Base-by-base conservation (phyloP, 92 coral and sea anemone species). In the Epizoanthus stellaris region DNA sequence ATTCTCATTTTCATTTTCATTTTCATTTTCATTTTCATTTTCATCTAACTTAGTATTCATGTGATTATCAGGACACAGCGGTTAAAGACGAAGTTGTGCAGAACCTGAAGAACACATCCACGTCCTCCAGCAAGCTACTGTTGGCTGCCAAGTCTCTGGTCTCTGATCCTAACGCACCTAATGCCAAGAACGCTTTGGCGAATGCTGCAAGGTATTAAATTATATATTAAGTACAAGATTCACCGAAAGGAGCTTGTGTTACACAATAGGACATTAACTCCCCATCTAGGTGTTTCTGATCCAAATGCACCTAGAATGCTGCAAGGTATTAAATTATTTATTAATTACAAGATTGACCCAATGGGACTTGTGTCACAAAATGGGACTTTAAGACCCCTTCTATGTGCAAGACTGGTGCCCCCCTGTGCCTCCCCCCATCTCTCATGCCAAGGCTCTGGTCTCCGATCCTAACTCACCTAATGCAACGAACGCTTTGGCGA, bases 291-390 rank as follows among this genome's bases (percentile, higher is more conserved):
- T 42, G 19, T 23, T 23, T 92, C 99, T 6, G 99, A 97, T 88
- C 99, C 99, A 5, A 97, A 95, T 70, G 99, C 99, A 63, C 99
- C 99, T 4, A 97, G 15, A 95, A 92, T 76, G 99, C 99, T n/a
- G 99, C 99, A 34, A 87, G 99, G 99, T 97, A 68, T 23, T 11
- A 70, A n/a, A 17, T 61, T 0, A 61, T 6, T 11, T n/a, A 10
- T 25, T 2, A 30, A 30, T 30, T 30, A 1, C 36, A 30, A 30
- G 36, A 30, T 30, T 30, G 36, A 2, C 36, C 36, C 25, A 23
- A 23, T 23, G 25, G 25, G 25, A 23, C 25, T 23, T 23, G 25
- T 23, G 25, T 23, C 25, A 23, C 25, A 23, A 23, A 23, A 23
- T 23, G 25, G 25, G 25, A 23, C 25, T 23, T 23, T 23, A 23